Conservation (phyloP, 2,888 invertebrate species). For the Cyclophora albipunctata region DNA sequence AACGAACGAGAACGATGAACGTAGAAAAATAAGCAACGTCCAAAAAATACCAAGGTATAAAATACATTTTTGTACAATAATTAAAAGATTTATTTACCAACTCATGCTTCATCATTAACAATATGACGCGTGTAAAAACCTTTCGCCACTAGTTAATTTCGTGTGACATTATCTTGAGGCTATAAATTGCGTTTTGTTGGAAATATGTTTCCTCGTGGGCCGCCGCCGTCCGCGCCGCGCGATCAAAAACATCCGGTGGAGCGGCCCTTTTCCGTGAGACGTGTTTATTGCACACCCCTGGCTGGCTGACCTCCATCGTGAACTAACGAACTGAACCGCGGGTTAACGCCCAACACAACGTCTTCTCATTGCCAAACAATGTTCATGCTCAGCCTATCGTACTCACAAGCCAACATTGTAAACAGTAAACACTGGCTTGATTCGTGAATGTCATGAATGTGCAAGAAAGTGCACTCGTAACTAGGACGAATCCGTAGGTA, state of each 20-base stretch:
- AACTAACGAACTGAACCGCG: slow-evolving; percentile 1
- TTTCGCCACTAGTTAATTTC: neutral
- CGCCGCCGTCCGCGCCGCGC: neutral
- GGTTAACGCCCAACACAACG: slow-evolving; percentile 3
- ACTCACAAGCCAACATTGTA: too few relatives aligned
- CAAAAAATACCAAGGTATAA: too few relatives aligned
- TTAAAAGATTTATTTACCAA: too few relatives aligned
- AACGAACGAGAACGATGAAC: too few relatives aligned
- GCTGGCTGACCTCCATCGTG: slow-evolving; percentile 3
- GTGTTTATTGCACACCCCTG: slow-evolving; percentile 8
- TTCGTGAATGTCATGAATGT: too few relatives aligned
- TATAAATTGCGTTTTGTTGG: neutral
- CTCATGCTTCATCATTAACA: too few relatives aligned
- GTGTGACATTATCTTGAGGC: slow-evolving; percentile 3
- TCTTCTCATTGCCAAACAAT: neutral
- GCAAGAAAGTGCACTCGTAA: too few relatives aligned
- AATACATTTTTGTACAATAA: too few relatives aligned
- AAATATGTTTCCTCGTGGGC: slow-evolving; percentile 6
- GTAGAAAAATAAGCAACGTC: too few relatives aligned
- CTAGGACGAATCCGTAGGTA: too few relatives aligned
- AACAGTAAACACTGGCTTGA: too few relatives aligned
- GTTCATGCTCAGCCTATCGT: too few relatives aligned
- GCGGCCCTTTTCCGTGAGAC: slow-evolving; percentile 9
- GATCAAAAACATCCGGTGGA: slow-evolving; percentile 10
- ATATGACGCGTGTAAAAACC: neutral